Base-by-base conservation (phyloP, 2,113 vertebrate species). In the Myxocyprinus asiaticus region DNA sequence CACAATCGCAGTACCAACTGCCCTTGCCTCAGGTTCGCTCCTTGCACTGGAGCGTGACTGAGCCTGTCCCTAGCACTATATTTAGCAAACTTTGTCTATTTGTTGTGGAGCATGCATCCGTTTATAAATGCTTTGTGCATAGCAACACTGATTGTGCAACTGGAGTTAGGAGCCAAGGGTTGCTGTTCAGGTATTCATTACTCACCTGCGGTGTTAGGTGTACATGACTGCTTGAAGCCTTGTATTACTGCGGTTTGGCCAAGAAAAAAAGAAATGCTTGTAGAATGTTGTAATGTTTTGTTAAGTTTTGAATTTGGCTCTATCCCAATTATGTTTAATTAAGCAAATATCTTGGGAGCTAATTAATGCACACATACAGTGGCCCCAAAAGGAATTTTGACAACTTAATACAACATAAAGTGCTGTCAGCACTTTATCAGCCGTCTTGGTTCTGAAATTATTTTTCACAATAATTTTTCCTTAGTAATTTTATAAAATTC, bases 141-240 rank as follows among this genome's bases (percentile, higher is more conserved):
- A n/a, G 55, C 3, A 33, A 17, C 3, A 50, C 10, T 48, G 71
- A 63, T 74, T 63, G 71, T 51, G 45, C 44, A 74, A 50, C 9
- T 11, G 44, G 7, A 47, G 11, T 42, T 63, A n/a, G 47, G 58
- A 63, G 45, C 51, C 51, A 56, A 71, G 12, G 2, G 15, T 63
- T 47, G 70, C 17, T 72, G 10, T 11, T 5, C 59, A 72, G 44
- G 55, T 47, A 72, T 72, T 72, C 59, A 47, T 72, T 72, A 22
- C 70, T 47, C 43, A 61, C 71, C 71, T 47, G 71, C 62, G 45
- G 71, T 10, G 42, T 50, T 10, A 61, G 58, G 71, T 63, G 71
- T 63, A 45, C 22, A 33, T 62, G n/a, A 61, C 9, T 4, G 55
- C 55, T 72, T 59, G 58, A 42, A 62, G 10, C 47, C 47, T 33